Conservation (phyloP, 1,140 invertebrate species). For the Sycophila sp. region DNA sequence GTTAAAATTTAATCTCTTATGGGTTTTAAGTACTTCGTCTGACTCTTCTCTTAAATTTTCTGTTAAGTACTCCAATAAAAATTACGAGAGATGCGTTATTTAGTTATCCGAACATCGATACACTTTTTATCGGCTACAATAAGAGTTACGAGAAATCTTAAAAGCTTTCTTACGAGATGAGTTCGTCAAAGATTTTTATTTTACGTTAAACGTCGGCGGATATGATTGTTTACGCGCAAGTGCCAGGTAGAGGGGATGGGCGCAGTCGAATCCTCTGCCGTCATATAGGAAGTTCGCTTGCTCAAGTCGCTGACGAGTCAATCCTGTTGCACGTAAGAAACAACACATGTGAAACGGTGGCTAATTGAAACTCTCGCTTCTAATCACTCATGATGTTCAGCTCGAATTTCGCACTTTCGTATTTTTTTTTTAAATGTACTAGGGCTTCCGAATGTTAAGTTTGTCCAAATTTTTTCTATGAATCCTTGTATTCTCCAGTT, state of each 20-base stretch:
- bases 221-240: background rate
- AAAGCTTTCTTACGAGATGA: constrained; percentile 9
- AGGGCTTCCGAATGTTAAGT: too few species aligned
- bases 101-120: background rate
- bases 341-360: constrained; percentile 17
- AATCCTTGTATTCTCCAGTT: background rate
- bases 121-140: too few species aligned
- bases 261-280: constrained; percentile 21
- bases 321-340: constrained; percentile 58
- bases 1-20: background rate
- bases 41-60: too few species aligned
- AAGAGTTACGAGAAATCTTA: background rate
- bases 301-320: constrained; percentile 46
- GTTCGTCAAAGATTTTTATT: constrained; percentile 5
- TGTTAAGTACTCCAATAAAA: background rate
- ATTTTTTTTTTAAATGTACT: too few species aligned
- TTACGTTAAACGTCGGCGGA: background rate
- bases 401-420: too few species aligned
- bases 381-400: too few species aligned
- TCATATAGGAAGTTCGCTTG: constrained; percentile 36
- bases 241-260: constrained; percentile 37
- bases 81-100: background rate
- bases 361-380: too few species aligned
- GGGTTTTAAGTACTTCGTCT: background rate
- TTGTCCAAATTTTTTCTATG: too few species aligned